Evolutionary conservation across 2,113 vertebrate genomes (phyloP), one percentile per base, ranked within the genome.

Genomic region (Nematolebias whitei): DNA sequence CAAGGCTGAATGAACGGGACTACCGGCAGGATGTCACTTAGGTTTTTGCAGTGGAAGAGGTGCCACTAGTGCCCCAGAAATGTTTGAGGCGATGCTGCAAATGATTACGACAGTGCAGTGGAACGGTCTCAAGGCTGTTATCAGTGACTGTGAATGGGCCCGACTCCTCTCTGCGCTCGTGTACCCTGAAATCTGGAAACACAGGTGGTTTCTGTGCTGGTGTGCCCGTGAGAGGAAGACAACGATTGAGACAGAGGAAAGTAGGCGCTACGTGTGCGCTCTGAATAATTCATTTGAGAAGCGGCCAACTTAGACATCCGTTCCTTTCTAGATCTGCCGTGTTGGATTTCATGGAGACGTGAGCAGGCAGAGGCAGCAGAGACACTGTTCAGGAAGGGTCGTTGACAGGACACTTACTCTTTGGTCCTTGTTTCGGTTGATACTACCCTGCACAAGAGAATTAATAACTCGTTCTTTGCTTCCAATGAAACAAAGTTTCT

Each of bases 1-100:
- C 82, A 82, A 66, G 83, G 76, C 67, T 74, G 87, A 82, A 71
- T 78, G 83, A 61, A 74, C 54, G 61, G 76, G 79, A 79, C 76
- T 35, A 9, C 57, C 78, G 53, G 61, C 43, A 49, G 79, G 58
- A 74, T 51, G 71, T 69, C 71, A 26, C 76, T 38, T 51, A 5
- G 48, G 63, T 55, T 85, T 53, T 35, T 52, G 48, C 10, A 57
- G n/a, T 5, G 3, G 39, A 62, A n/a, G 70, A 62, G 35, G 68
- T 69, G 58, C 45, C 59, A 76, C 59, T 6, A 66, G 52, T 79
- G 78, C 57, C 78, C 71, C 11, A 61, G 80, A 74, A 82, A 61
- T 23, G 35, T 57, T 12, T 5, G 41, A 40, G 49, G 24, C 32
- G 10, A 61, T 43, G n/a, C 54, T 58, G 76, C 12, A 5, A 64